phyloP scores from a whole-genome alignment of 2,113 vertebrate genomes.

The Dipodomys spectabilis region DNA sequence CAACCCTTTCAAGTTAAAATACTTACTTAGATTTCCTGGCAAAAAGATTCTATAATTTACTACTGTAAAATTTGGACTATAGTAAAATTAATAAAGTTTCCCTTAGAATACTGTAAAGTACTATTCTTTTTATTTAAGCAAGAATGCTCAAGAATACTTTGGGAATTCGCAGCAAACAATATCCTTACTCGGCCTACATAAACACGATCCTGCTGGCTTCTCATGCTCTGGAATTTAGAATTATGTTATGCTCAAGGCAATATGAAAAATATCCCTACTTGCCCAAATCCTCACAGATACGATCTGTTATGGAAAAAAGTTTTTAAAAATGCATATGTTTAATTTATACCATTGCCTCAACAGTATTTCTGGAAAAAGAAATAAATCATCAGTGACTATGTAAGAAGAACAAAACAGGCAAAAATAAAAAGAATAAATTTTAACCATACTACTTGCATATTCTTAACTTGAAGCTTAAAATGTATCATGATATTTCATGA shows the following conservation, averaged over 20 bases:
- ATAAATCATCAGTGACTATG: constrained; percentile 50
- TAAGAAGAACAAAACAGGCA: neutral
- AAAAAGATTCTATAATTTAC: constrained; percentile 40
- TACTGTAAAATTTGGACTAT: constrained; percentile 15
- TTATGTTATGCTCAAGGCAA: constrained; percentile 39
- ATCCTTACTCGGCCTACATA: constrained; percentile 34
- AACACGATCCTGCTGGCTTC: neutral
- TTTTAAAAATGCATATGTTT: constrained; percentile 43
- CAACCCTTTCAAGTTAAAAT: constrained; percentile 48
- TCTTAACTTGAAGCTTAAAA: constrained; percentile 43
- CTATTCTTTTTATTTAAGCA: neutral
- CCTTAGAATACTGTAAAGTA: constrained; percentile 38
- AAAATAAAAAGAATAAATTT: neutral
- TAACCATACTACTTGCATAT: neutral
- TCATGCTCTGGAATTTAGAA: constrained; percentile 53
- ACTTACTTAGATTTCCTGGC: constrained; percentile 24
- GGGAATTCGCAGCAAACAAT: constrained; percentile 36
- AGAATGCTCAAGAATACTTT: constrained; percentile 41
- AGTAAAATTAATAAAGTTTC: neutral
- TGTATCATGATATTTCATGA: neutral
- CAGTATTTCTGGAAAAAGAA: constrained; percentile 63
- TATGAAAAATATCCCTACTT: constrained; percentile 44
- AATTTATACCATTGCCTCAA: constrained; percentile 37
- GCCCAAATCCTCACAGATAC: neutral
- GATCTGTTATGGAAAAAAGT: constrained; percentile 19